Evolutionary conservation across 2,113 vertebrate species (phyloP).

Genomic region (Antennarius striatus): DNA sequence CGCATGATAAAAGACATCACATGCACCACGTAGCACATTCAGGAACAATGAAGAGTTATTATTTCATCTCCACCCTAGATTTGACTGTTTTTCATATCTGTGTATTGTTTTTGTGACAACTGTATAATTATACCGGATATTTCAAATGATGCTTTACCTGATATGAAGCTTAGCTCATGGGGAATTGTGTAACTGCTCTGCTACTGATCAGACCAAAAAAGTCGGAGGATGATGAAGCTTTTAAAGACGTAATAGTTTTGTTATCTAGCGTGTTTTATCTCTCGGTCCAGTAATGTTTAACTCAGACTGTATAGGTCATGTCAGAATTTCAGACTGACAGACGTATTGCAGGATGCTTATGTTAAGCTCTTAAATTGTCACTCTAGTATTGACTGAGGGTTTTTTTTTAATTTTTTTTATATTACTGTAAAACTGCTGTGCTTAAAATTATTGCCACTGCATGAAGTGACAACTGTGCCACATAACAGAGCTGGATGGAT

Average conservation of each 20-base stretch:
- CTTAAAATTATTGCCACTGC: background rate
- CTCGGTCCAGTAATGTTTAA: background rate
- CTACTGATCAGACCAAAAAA: no score
- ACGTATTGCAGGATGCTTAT: background rate
- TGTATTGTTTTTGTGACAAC: background rate
- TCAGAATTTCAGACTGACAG: background rate
- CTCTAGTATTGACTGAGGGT: no score
- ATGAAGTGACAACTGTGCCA: no score
- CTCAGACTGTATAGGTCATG: background rate
- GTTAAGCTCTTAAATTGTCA: background rate
- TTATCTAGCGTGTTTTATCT: background rate
- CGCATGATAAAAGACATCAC: conserved; percentile 7
- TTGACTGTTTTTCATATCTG: background rate
- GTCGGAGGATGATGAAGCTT: no score
- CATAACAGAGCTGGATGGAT: no score
- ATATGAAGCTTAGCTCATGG: background rate
- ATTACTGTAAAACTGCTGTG: background rate
- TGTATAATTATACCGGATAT: background rate
- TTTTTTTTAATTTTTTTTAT: background rate
- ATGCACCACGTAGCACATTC: background rate
- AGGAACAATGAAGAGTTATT: background rate
- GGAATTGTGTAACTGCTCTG: no score
- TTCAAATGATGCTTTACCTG: background rate
- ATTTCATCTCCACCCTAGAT: background rate
- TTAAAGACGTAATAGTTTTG: background rate